Conservation (phyloP, 2,113 vertebrate genomes). For the Rhynchopsitta pachyrhyncha region DNA sequence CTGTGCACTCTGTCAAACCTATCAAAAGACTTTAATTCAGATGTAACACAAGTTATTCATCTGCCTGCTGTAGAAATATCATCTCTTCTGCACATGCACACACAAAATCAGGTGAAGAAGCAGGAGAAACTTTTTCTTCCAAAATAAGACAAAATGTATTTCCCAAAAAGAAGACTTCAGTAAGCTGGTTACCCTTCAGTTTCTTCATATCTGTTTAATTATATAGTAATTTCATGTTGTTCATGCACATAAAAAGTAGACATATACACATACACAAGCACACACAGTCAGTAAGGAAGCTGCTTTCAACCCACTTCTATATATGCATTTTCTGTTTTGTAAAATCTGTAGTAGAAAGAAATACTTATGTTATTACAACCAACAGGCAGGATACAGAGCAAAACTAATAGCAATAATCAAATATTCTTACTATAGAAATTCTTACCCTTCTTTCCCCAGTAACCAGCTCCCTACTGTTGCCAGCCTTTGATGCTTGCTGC, state of each 20-base stretch:
- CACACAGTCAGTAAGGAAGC: not conserved
- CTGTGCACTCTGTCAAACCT: not conserved
- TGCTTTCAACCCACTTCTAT: not conserved
- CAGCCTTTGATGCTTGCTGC: not conserved
- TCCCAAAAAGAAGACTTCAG: not conserved
- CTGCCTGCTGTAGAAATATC: not conserved
- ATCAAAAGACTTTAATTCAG: not conserved
- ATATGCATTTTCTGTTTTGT: not conserved
- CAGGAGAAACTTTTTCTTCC: accelerated
- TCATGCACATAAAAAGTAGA: not conserved
- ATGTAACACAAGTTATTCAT: not conserved
- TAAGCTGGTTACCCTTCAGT: not conserved
- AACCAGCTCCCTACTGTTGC: not conserved
- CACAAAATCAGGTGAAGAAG: not conserved
- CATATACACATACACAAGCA: not conserved
- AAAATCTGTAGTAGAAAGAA: not conserved
- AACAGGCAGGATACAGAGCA: not conserved
- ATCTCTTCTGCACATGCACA: not conserved
- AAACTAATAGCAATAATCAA: not conserved
- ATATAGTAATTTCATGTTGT: not conserved
- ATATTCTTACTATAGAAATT: not conserved
- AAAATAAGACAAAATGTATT: not conserved
- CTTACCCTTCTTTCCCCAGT: not conserved
- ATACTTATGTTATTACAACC: not conserved
- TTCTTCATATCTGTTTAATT: not conserved